Base-by-base conservation (phyloP, 2,888 invertebrate genomes). In the Aquatica leii region DNA sequence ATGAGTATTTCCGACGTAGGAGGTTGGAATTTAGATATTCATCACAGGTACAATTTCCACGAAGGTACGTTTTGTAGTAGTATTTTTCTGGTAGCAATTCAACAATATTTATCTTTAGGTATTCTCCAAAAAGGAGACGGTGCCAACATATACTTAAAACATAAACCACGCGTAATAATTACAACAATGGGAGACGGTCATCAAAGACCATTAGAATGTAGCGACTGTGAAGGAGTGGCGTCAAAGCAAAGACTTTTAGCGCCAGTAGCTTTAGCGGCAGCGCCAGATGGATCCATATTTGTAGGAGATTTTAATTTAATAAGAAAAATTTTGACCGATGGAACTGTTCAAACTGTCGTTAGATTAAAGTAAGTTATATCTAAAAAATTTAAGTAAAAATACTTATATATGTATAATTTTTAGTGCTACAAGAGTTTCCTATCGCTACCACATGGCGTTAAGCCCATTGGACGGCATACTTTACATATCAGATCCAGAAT, bases 41-140 rank as follows among this genome's bases (percentile, higher is more conserved):
- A 98, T 83, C 98, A 98, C 78, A 88, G 97, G 72, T 97, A 98
- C 81, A 98, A 99, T 81, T 96, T 95, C 87, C 96, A 98, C 77
- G 97, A 98, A 85, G 98, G 93, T 92, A 80, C 35, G 17, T 6
- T 37, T 12, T 34, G 17, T 35, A 48, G n/a, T n/a, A n/a, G n/a
- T n/a, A n/a, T n/a, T n/a, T n/a, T n/a, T n/a, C n/a, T n/a, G n/a
- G n/a, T n/a, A n/a, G n/a, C n/a, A n/a, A n/a, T 12, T 1, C 18
- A 11, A 2, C 9, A 24, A 34, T 14, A 17, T 11, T 62, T 62
- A 63, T 66, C 79, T 78, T 6, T 79, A 92, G 92, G 97, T 24
- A 97, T 98, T 66, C 85, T 98, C 0, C 97, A 98, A 83, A 97
- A 97, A 79, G 98, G 98, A 21, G 98, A 98, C 76, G 98, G 98